phyloP scores from a whole-genome alignment of 2,113 vertebrate genomes.

The Microtus oregoni region DNA sequence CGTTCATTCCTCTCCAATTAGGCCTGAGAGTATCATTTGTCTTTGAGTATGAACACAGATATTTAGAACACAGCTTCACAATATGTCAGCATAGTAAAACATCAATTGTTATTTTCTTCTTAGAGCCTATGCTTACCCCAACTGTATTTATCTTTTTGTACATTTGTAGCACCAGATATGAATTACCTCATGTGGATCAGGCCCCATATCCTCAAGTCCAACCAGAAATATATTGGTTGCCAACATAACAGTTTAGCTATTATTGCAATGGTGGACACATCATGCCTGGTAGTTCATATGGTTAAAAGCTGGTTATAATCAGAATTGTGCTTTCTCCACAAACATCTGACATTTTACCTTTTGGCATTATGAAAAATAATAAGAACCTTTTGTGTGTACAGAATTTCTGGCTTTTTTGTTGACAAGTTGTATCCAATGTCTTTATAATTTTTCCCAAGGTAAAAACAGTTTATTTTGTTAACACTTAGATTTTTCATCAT shows the following conservation, averaged over 20 bases:
- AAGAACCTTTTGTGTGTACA: background rate
- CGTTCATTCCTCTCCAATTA: no score
- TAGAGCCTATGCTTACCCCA: no score
- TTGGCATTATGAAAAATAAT: background rate
- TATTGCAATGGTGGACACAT: background rate
- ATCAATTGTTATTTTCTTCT: background rate
- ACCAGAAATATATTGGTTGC: background rate
- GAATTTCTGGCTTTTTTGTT: background rate
- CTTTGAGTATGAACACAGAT: background rate
- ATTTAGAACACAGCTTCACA: background rate
- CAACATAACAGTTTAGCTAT: background rate
- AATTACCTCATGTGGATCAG: background rate
- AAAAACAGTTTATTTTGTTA: background rate
- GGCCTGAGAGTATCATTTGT: background rate
- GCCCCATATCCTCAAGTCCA: background rate
- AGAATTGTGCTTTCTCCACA: background rate
- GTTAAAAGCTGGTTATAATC: background rate
- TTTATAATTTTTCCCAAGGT: background rate
- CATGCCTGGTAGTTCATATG: background rate
- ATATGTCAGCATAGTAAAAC: background rate
- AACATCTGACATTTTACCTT: no score
- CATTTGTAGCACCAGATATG: background rate
- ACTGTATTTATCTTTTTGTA: no score
- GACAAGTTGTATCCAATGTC: background rate
- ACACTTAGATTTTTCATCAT: background rate